phyloP scores from a whole-genome alignment of 2,888 invertebrate species.

The Drosophila barbarae region DNA sequence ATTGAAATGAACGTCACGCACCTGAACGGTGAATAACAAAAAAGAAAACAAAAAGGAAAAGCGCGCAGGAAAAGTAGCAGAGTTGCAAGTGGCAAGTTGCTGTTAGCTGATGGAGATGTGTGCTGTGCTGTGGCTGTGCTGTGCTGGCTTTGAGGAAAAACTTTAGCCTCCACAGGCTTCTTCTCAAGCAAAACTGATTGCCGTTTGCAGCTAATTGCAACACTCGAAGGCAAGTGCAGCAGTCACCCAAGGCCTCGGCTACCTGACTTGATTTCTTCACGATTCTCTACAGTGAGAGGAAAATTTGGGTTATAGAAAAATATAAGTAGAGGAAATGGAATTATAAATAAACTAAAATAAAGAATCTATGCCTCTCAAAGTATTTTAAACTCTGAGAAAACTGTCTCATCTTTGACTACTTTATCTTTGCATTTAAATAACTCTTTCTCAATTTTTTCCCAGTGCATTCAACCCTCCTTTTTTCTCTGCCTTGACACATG shows the following conservation, averaged over 20 bases:
- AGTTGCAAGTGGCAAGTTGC: conserved; percentile 10
- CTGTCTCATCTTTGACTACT: background rate
- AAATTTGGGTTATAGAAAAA: background rate
- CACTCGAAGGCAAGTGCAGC: conserved; percentile 40
- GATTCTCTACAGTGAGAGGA: conserved; percentile 11
- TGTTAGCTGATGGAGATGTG: conserved; percentile 33
- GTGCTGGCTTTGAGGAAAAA: conserved; percentile 19
- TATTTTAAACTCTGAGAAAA: background rate
- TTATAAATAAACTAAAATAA: background rate
- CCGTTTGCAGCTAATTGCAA: conserved; percentile 56
- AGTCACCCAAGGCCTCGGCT: conserved; percentile 34
- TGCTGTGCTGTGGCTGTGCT: conserved; percentile 4
- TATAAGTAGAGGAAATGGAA: background rate
- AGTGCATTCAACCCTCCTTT: conserved; percentile 13
- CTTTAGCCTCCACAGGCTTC: conserved; percentile 41
- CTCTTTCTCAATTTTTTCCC: background rate
- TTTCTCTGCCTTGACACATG: conserved; percentile 39
- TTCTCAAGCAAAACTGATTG: conserved; percentile 51
- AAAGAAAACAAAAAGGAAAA: conserved; percentile 23
- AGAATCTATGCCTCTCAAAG: too few species aligned
- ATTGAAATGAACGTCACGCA: conserved; percentile 54
- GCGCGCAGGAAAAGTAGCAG: conserved; percentile 36
- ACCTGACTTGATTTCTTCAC: conserved; percentile 41
- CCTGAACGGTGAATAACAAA: conserved; percentile 38
- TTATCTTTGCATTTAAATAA: background rate